A percentile compares a stretch with the other conserved stretches of the same genome.
Evolutionary conservation across 2,888 invertebrate species (phyloP).

Genomic region (Odontocolon sp.): DNA sequence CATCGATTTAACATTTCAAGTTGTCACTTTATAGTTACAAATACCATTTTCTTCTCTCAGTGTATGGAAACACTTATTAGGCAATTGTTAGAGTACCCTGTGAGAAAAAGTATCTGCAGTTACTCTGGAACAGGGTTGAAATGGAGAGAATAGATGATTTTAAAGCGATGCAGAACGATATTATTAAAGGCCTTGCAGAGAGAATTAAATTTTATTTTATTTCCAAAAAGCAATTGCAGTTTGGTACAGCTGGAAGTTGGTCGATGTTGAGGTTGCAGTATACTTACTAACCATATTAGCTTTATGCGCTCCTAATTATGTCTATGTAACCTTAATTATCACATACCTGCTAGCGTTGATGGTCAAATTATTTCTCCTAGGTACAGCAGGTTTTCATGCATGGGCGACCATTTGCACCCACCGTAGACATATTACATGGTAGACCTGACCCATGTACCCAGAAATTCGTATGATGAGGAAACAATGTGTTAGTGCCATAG

Average conservation of each 20-base stretch:
- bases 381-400: neutral
- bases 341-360: too few relatives aligned
- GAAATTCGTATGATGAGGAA: neutral
- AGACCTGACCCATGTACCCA: neutral
- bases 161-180: conserved; percentile 62
- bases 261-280: conserved; percentile 22
- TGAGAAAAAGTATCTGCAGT: conserved; percentile 1
- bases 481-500: neutral
- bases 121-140: neutral
- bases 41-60: too few relatives aligned
- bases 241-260: conserved; percentile 27
- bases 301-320: conserved; percentile 8
- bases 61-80: too few relatives aligned
- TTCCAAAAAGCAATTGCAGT: conserved; percentile 42
- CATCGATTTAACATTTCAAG: too few relatives aligned
- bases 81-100: too few relatives aligned
- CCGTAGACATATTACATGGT: neutral
- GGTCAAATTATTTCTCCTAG: too few relatives aligned
- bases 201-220: conserved; percentile 78
- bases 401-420: too few relatives aligned
- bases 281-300: neutral
- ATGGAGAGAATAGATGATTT: conserved; percentile 4
- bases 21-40: too few relatives aligned
- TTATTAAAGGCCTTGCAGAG: conserved; percentile 73
- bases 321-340: conserved; percentile 16